Base-by-base conservation (phyloP, 2,888 invertebrate species). In the Gibbula magus region DNA sequence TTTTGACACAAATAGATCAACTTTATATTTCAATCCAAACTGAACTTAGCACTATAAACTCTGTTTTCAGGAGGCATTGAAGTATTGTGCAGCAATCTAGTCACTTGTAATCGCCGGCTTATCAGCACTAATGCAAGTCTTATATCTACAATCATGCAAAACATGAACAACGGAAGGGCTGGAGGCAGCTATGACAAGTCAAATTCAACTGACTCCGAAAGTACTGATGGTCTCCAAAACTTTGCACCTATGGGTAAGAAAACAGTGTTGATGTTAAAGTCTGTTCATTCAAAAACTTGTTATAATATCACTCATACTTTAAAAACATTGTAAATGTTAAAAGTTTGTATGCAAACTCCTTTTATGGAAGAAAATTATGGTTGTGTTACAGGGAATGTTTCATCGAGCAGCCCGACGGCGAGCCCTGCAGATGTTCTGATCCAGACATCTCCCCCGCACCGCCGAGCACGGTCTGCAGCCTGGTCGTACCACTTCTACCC, bases 401-500 rank as follows among this genome's bases (percentile, higher is more conserved):
- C 95, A 22, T 96, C 96, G 89, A 95, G 95, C 87, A 96, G 96
- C 93, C 96, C 96, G 1, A 96, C 97, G 3, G 97, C 97, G 8
- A 97, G 97, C 91, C 96, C 97, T 0, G 96, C 98, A 0, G 97
- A 97, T 92, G 96, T 97, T 82, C 94, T 98, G 53, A 96, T 98
- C 85, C 96, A 96, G 91, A 95, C 96, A 77, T 95, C 95, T 0
- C 96, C 96, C 0, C 96, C 97, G 2, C 96, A 96, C 90, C 94
- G 97, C 61, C 94, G 98, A 56, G 96, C 97, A 29, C 95, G 98
- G 81, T 96, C 97, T 0, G 96, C 98, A 4, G 96, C 97, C n/a
- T 98, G 98, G 98, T 96, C 96, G 45, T 98, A 98, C 93, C 97
- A 98, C 94, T 98, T 97, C 94, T 97, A 97, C 94, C 96, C 97